Evolutionary conservation across 2,113 vertebrate species (phyloP).

Genomic region (Dascyllus trimaculatus): DNA sequence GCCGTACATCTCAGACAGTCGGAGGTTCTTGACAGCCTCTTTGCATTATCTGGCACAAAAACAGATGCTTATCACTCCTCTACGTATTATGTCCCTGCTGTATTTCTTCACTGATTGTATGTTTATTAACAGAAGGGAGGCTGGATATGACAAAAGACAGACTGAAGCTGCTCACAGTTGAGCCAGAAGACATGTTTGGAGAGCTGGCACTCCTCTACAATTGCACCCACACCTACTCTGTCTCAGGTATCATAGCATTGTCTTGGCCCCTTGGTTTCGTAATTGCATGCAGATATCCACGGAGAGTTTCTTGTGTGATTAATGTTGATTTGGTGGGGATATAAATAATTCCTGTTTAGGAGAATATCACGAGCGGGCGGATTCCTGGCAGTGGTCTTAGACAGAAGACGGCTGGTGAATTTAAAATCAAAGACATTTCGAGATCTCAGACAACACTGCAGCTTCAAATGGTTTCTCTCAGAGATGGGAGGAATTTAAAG

Average conservation of each 20-base stretch:
- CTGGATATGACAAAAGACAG: constrained; percentile 81
- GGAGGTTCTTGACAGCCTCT: background rate
- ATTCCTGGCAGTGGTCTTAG: constrained; percentile 37
- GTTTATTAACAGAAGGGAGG: constrained; percentile 80
- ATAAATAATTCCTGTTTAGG: constrained; percentile 44
- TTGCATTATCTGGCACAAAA: constrained; percentile 8
- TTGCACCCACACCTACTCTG: constrained; percentile 77
- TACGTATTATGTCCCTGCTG: background rate
- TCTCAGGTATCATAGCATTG: constrained; percentile 78
- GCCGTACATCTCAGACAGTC: background rate
- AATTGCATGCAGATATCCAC: background rate
- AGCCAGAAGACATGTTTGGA: constrained; percentile 81
- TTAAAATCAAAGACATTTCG: constrained; percentile 65
- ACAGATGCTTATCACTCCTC: background rate
- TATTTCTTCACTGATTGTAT: constrained; percentile 39
- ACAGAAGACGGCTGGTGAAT: constrained; percentile 50
- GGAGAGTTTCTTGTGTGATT: constrained; percentile 28
- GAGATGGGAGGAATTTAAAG: constrained; percentile 55
- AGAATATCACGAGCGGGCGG: constrained; percentile 17
- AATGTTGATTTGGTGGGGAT: background rate
- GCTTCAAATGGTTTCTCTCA: constrained; percentile 49
- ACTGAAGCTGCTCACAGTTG: constrained; percentile 77
- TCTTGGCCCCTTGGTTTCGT: background rate
- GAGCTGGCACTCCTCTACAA: constrained; percentile 84
- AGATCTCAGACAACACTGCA: constrained; percentile 40